Evolutionary conservation across 2,797 vertebrate species (phyloP).

Genomic region (Salmo trutta): DNA sequence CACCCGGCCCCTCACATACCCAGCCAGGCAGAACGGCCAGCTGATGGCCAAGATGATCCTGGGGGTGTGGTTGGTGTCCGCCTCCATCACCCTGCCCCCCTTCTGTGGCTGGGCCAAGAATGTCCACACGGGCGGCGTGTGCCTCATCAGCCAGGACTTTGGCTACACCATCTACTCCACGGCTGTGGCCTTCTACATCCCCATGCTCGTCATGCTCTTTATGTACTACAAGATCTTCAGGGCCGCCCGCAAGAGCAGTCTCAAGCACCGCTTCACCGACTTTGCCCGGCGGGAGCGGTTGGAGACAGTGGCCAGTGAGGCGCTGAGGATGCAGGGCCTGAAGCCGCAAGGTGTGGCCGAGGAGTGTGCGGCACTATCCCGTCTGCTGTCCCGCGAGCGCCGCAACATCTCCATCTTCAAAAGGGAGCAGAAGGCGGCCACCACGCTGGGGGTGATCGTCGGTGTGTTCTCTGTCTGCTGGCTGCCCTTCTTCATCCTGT

Average conservation of each 20-base stretch:
- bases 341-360: constrained; percentile 74
- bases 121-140: constrained; percentile 76
- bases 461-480: constrained; percentile 80
- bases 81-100: constrained; percentile 83
- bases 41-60: constrained; percentile 85
- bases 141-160: constrained; percentile 84
- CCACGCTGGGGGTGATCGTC: constrained; percentile 81
- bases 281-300: constrained; percentile 68
- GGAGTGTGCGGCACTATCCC: constrained; percentile 76
- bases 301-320: constrained; percentile 72
- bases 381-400: constrained; percentile 74
- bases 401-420: constrained; percentile 84
- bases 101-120: constrained; percentile 85
- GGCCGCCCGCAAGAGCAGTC: constrained; percentile 80
- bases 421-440: constrained; percentile 82
- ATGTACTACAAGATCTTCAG: constrained; percentile 86
- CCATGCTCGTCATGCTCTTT: constrained; percentile 83
- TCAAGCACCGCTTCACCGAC: constrained; percentile 80
- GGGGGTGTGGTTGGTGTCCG: constrained; percentile 80
- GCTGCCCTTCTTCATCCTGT: constrained; percentile 82
- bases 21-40: constrained; percentile 80
- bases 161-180: constrained; percentile 84
- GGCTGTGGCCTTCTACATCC: constrained; percentile 83
- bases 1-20: constrained; percentile 81
- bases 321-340: constrained; percentile 77